Evolutionary conservation across 2,797 vertebrate species (phyloP).

Genomic region (Lepus townsendii): DNA sequence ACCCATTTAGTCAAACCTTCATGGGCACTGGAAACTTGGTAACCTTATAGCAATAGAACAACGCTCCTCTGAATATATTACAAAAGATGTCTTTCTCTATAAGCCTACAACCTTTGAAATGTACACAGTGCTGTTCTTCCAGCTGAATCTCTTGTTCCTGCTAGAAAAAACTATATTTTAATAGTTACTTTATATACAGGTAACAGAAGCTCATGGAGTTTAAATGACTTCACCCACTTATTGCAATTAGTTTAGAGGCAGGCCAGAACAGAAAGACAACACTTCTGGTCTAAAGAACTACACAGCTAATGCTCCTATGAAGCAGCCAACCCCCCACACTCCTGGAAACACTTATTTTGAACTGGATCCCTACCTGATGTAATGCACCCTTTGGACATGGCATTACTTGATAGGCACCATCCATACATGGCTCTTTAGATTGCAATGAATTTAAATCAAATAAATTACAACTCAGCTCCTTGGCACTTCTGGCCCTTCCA

Average conservation of each 20-base stretch:
- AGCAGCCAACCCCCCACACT: background rate
- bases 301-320: background rate
- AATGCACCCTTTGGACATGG: background rate
- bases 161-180: constrained; percentile 31
- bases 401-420: background rate
- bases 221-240: background rate
- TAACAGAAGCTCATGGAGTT: constrained; percentile 29
- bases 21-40: constrained; percentile 61
- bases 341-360: background rate
- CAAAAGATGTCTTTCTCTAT: constrained; percentile 70
- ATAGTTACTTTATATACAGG: constrained; percentile 55
- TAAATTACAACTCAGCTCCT: background rate
- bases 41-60: constrained; percentile 72
- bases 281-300: background rate
- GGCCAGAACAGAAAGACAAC: background rate
- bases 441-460: constrained; percentile 7
- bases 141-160: constrained; percentile 50
- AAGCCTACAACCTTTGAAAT: constrained; percentile 73
- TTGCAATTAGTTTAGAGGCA: constrained; percentile 18
- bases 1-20: constrained; percentile 80
- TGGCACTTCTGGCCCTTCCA: background rate
- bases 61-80: constrained; percentile 77
- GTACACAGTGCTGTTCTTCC: constrained; percentile 57
- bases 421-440: background rate
- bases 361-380: background rate